These are phyloP conservation scores for Myotis findleyi DNA, from an alignment of 2,797 vertebrate species.

Conservation along the genomic window DNA sequence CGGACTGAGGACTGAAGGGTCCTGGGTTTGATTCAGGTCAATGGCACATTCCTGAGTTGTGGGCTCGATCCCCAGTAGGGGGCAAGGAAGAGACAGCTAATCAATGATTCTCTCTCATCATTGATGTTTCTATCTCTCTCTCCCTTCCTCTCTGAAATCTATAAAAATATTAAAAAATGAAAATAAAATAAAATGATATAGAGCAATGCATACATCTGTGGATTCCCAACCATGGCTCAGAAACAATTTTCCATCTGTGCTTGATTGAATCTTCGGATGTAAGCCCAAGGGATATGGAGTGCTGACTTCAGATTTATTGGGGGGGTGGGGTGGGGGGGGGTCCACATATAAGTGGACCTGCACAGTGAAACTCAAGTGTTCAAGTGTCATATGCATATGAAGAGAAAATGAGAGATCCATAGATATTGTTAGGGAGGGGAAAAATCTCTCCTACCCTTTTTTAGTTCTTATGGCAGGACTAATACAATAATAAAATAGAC, in stretches of 20 bases:
- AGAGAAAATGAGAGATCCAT: neutral
- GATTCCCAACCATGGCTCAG: neutral
- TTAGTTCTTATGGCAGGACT: neutral
- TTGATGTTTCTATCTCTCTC: too few relatives aligned
- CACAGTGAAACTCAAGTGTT: neutral
- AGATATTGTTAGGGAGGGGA: neutral
- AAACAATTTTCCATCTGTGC: neutral
- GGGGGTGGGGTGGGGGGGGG: fast-evolving
- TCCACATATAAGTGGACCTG: neutral
- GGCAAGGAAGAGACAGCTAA: too few relatives aligned
- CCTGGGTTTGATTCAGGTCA: too few relatives aligned
- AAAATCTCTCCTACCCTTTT: neutral
- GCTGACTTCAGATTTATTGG: neutral
- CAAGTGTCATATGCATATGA: neutral
- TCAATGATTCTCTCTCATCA: too few relatives aligned
- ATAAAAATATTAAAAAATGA: too few relatives aligned
- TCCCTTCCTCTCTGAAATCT: too few relatives aligned
- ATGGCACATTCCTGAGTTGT: too few relatives aligned
- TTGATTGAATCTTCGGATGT: neutral
- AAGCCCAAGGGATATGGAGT: neutral
- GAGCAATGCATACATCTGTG: neutral
- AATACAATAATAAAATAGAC: neutral
- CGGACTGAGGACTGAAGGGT: too few relatives aligned
- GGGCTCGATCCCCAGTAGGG: too few relatives aligned
- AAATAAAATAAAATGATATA: neutral